Conservation (phyloP, 2,113 vertebrate genomes). For the Rissa tridactyla region DNA sequence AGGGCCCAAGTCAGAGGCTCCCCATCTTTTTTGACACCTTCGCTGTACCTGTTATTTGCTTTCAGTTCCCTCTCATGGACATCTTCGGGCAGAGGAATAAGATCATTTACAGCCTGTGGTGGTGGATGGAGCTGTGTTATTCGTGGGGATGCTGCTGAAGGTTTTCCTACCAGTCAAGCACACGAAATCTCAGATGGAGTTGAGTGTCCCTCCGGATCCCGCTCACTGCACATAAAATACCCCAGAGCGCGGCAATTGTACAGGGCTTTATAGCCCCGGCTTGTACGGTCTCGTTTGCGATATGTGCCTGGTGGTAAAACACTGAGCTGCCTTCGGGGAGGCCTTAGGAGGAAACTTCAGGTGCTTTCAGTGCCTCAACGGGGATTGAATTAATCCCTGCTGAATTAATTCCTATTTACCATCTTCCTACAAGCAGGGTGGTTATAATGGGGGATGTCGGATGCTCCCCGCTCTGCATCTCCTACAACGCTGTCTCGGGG, state of each 20-base stretch:
- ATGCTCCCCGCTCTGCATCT: too few species aligned
- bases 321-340: not conserved
- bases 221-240: rapidly evolving
- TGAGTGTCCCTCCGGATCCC: not conserved
- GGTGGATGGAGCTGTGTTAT: not conserved
- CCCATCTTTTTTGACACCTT: not conserved
- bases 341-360: not conserved
- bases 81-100: not conserved
- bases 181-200: rapidly evolving
- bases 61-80: not conserved
- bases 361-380: not conserved
- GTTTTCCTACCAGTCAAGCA: not conserved
- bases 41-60: not conserved
- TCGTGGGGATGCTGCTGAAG: not conserved
- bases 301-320: not conserved
- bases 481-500: rapidly evolving
- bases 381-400: not conserved
- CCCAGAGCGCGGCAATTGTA: not conserved
- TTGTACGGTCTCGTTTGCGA: rapidly evolving
- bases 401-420: not conserved
- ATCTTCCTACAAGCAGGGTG: not conserved
- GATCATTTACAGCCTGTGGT: not conserved
- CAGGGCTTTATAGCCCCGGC: not conserved
- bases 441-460: not conserved
- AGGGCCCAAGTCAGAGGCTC: not conserved